Evolutionary conservation across 2,888 invertebrate species (phyloP), one percentile per base, ranked within the genome.

Genomic region (Criorhina ranunculi): DNA sequence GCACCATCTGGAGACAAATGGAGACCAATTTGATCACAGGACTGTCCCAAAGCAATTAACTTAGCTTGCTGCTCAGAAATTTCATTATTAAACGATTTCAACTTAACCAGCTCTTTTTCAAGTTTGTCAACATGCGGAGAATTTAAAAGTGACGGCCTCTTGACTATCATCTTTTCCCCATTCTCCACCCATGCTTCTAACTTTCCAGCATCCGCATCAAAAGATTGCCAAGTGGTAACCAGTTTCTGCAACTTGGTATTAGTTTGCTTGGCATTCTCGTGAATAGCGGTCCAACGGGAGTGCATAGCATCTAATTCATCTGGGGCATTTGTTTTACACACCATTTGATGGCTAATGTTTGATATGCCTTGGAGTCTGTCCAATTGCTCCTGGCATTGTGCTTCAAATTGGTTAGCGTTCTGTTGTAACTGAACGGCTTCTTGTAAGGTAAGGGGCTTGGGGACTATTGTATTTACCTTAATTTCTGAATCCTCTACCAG

Each of bases 401-500:
- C 93, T 87, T 96, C 94, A 87, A 98, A 95, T 79, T 94, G 93
- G 91, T 93, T 94, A 31, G 95, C 95, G 89, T 94, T 94, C 86
- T 94, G 93, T 90, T 96, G 95, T 90, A 97, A 93, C 88, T 95
- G 94, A 85, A 95, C 93, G n/a, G 97, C 97, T 92, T 98, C 98
- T 86, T 95, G 93, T 66, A 98, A 92, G 49, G 95, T 95, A 3
- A 94, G 92, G 15, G 98, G 97, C 91, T 96, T 97, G 5, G 95
- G 89, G 88, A 90, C 88, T 88, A 91, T 89, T 67, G 89, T 89
- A 90, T 91, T 92, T 89, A 97, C 93, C 92, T 95, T 96, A n/a
- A 95, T 92, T 92, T 98, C 98, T 15, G 96, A 96, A 90, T 96
- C 94, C 90, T 97, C 96, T 72, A 98, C 94, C 96, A 98, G 97